These are phyloP conservation scores for Hermaeophaga mercurialis DNA, from an alignment of 2,888 invertebrate species.

Conservation along the genomic window DNA sequence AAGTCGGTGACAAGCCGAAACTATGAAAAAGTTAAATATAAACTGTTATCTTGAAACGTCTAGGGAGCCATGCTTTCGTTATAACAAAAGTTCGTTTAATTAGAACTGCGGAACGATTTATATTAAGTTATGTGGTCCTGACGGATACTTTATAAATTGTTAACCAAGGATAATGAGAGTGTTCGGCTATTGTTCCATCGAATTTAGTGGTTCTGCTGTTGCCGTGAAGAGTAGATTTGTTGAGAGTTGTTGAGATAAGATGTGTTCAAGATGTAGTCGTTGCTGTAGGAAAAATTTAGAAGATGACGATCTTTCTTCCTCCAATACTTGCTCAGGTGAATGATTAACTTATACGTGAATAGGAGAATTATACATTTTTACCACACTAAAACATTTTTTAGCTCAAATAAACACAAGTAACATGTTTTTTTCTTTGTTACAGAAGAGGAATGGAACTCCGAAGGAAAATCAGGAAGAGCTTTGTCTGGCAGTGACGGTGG, in stretches of 20 bases:
- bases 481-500: conserved; percentile 55
- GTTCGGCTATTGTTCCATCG: not conserved
- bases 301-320: conserved; percentile 52
- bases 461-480: conserved; percentile 60
- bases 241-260: conserved; percentile 28
- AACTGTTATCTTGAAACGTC: not conserved
- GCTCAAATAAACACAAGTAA: not conserved
- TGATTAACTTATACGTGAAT: not conserved
- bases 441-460: conserved; percentile 69
- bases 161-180: not conserved
- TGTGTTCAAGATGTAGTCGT: conserved; percentile 57
- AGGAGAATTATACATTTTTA: not conserved
- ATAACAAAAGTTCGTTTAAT: conserved; percentile 3
- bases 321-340: conserved; percentile 56
- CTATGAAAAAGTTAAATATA: conserved; percentile 2
- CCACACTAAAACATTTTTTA: too few relatives aligned
- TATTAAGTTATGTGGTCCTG: conserved; percentile 15
- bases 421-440: conserved; percentile 49
- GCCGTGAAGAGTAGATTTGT: not conserved
- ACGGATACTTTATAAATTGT: conserved; percentile 5
- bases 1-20: not conserved
- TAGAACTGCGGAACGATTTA: conserved; percentile 6
- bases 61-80: not conserved
- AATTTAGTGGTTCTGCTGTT: conserved; percentile 3
- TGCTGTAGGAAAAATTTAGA: conserved; percentile 54